phyloP scores from a whole-genome alignment of 2,888 invertebrate genomes.

The Drosophila paracracens region DNA sequence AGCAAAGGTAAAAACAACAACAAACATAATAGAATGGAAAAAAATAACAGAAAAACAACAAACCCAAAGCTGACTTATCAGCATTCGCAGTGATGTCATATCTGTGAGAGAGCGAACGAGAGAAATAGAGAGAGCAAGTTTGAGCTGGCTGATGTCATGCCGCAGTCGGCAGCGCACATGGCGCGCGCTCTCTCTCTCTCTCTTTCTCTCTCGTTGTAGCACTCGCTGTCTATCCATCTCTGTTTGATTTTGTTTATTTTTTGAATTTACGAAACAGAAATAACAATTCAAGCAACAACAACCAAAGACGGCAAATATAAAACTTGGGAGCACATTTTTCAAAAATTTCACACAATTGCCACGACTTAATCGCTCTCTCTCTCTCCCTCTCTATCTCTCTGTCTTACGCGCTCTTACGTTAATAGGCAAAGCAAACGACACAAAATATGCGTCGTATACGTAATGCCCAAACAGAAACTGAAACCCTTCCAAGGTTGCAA shows the following conservation, averaged over 20 bases:
- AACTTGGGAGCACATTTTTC: constrained; percentile 22
- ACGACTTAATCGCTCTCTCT: neutral
- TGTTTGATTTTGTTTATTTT: constrained; percentile 69
- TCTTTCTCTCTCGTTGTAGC: constrained; percentile 3
- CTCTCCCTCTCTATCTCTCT: neutral
- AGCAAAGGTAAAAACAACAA: constrained; percentile 86
- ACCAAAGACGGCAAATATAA: constrained; percentile 4
- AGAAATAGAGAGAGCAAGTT: neutral
- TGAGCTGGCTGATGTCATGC: constrained; percentile 66
- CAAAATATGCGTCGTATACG: constrained; percentile 42
- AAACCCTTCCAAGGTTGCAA: constrained; percentile 50
- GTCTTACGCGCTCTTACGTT: constrained; percentile 15
- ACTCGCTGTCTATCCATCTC: constrained; percentile 11
- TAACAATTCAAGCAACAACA: constrained; percentile 23
- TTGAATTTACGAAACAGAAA: constrained; percentile 54
- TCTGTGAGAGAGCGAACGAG: constrained; percentile 12
- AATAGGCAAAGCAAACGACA: constrained; percentile 30
- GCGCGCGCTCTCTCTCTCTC: constrained; percentile 19
- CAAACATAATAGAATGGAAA: neutral
- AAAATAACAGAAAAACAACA: constrained; percentile 8
- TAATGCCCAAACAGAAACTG: constrained; percentile 10
- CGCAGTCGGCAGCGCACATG: constrained; percentile 52
- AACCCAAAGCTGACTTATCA: constrained; percentile 44
- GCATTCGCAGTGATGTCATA: constrained; percentile 67
- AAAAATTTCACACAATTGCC: constrained; percentile 9